Conservation (phyloP, 2,797 vertebrate species). For the Syncerus caffer region DNA sequence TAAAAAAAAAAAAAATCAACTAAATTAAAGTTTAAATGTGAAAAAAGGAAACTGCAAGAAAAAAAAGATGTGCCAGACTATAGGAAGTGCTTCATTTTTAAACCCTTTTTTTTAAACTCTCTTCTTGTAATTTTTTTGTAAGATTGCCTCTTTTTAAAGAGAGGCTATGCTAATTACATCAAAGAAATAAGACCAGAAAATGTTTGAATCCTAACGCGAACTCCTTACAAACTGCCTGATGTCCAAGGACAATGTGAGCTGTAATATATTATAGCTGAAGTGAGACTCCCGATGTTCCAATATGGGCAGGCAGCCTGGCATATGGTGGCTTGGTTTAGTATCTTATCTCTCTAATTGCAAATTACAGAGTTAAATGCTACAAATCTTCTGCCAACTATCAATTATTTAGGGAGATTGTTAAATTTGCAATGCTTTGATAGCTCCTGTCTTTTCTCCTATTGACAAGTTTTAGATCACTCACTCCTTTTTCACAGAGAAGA, state of each 20-base stretch:
- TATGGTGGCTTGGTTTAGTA: neutral
- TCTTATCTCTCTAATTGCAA: neutral
- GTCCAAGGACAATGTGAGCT: neutral
- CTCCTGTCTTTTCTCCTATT: neutral
- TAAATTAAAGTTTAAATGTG: neutral
- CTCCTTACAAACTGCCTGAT: neutral
- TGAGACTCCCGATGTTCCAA: neutral
- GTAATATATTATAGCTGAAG: neutral
- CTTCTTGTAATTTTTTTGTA: neutral
- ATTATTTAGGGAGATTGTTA: neutral
- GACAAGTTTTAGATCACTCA: neutral
- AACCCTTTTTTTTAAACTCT: neutral
- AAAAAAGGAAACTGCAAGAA: neutral
- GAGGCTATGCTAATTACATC: neutral
- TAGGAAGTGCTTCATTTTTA: neutral
- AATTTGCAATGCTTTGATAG: neutral
- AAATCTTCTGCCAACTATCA: neutral
- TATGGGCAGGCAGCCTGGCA: neutral
- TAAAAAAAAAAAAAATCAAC: neutral
- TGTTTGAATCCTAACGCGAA: neutral
- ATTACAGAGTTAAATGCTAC: neutral
- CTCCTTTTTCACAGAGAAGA: neutral
- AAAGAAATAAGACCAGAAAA: slow-evolving; percentile 5
- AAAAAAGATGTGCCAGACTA: neutral
- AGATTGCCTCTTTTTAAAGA: neutral